phyloP scores from a whole-genome alignment of 2,113 vertebrate genomes.

The Epinephelus cyanopodus region DNA sequence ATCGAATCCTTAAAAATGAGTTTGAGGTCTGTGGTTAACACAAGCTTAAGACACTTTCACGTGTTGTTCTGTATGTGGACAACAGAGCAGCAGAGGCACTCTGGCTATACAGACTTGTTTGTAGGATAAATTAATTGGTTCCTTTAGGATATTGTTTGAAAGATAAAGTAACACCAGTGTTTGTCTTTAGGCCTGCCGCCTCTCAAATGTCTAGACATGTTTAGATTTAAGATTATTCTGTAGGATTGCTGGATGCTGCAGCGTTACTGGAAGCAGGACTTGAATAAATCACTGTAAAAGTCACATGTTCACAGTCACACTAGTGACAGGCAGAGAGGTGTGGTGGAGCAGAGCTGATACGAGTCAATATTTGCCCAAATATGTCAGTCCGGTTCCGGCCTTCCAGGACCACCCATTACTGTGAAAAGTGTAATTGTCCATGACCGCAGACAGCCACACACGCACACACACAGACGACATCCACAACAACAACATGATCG shows the following conservation, averaged over 20 bases:
- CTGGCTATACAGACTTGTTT: neutral
- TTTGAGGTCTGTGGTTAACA: no score
- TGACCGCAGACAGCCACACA: conserved; percentile 20
- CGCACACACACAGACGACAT: conserved; percentile 18
- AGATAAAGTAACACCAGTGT: neutral
- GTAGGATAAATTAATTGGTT: no score
- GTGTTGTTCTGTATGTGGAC: no score
- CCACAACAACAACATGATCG: conserved; percentile 66
- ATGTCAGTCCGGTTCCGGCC: conserved; percentile 54
- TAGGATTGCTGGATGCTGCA: neutral
- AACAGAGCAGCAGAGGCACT: neutral
- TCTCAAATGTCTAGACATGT: neutral
- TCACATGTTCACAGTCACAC: conserved; percentile 19
- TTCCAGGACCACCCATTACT: conserved; percentile 43
- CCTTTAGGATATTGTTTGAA: no score
- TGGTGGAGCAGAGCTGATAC: conserved; percentile 1
- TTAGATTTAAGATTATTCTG: neutral
- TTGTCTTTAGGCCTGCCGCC: neutral
- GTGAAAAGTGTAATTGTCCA: conserved; percentile 58
- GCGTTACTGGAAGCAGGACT: neutral
- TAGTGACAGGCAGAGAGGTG: conserved; percentile 17
- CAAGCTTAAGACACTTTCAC: no score
- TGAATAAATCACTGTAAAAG: neutral
- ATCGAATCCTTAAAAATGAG: no score
- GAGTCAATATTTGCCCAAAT: conserved; percentile 58